Evolutionary conservation across 2,797 vertebrate genomes (phyloP), one percentile per base, ranked within the genome.

Genomic region (Anomalospiza imberbis): DNA sequence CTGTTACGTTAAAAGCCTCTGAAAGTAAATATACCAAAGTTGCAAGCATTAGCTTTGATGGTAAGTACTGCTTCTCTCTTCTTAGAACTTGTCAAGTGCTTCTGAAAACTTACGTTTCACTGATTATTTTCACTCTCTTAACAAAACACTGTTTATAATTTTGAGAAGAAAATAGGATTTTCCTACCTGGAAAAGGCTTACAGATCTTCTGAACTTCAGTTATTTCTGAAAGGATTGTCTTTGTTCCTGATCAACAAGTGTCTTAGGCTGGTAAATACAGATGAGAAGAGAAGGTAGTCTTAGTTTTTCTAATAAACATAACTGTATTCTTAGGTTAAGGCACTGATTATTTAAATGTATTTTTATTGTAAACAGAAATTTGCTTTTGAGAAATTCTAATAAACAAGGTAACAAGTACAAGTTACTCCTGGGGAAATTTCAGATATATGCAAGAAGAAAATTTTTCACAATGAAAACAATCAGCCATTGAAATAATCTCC

Each of bases 11-110:
- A 93, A 99, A 99, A 98, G 99, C 99, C 67, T 99, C 99, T 92
- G 99, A 99, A 97, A 99, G 97, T 97, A 98, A 98, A 99, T 99
- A 99, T 95, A 99, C 99, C 98, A 99, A 99, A 99, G 99, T 99
- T 91, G 99, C 99, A 95, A 99, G 98, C 97, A 99, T 99, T 98
- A 98, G 98, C 98, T 99, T 99, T 98, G 99, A 99, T 98, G 99
- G 99, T 99, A 97, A 98, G 99, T 98, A 87, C 65, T 89, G 19
- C 25, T 60, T 24, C 65, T 93, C 82, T 96, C 85, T 74, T 42
- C 84, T 74, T 34, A 60, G 28, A 82, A 40, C n/a, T 76, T 79
- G 18, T 57, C 50, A 62, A 38, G 12, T 68, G 38, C 47, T 73
- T 82, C 81, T 51, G 48, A 77, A 62, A 45, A 51, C 10, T 63